Evolutionary conservation across 2,113 vertebrate genomes (phyloP).

Genomic region (Mastomys coucha): DNA sequence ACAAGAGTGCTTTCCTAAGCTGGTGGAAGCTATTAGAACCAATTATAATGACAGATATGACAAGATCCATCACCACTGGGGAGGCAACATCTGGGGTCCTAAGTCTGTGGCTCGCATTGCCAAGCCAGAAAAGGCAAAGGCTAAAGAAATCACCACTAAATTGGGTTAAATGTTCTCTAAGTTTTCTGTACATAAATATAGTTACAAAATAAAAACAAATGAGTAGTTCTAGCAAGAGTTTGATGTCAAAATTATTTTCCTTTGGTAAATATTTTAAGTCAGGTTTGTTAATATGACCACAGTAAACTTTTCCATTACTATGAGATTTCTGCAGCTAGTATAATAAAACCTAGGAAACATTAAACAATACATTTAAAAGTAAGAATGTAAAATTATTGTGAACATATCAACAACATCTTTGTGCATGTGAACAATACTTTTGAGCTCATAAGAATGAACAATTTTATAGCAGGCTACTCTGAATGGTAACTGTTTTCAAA

Average conservation of each 20-base stretch:
- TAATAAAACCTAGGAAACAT: background rate
- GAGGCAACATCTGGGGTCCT: no score
- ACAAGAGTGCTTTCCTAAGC: no score
- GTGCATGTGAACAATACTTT: background rate
- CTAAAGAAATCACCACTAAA: no score
- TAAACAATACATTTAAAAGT: background rate
- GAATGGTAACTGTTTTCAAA: background rate
- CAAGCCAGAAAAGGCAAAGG: no score
- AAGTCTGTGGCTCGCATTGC: no score
- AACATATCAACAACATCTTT: constrained; percentile 2
- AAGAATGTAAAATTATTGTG: background rate
- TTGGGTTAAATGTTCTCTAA: no score
- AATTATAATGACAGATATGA: no score
- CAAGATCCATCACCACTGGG: no score
- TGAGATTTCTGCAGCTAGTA: background rate
- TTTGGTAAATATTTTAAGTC: constrained; percentile 17
- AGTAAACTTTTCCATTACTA: background rate
- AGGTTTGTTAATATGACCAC: background rate
- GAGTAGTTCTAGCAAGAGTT: background rate
- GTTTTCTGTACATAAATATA: no score
- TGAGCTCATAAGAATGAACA: background rate
- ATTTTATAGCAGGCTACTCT: background rate
- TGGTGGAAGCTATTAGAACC: no score
- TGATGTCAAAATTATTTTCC: background rate
- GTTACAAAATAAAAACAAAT: background rate